Conservation (phyloP, 2,113 vertebrate species). For the Hippolais icterina region DNA sequence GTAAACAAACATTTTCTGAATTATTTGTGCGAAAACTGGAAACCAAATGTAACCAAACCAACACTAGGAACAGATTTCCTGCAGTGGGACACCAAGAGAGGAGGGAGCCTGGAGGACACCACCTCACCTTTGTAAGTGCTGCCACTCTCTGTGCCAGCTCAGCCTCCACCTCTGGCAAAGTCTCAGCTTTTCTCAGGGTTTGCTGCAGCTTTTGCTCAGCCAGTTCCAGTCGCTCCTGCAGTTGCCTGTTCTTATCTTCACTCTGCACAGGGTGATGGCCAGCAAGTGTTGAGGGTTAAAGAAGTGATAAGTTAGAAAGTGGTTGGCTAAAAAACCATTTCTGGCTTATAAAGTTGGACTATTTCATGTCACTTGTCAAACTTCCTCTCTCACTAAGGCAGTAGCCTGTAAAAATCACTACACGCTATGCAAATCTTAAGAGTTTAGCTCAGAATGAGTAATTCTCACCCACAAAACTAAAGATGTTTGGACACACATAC, state of each 20-base stretch:
- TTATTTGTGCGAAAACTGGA: background rate
- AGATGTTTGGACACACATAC: background rate
- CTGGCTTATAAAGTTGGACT: background rate
- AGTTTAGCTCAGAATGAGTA: background rate
- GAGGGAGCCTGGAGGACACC: background rate
- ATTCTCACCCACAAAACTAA: background rate
- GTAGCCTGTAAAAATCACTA: background rate
- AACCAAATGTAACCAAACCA: background rate
- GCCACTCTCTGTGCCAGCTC: conserved; percentile 95
- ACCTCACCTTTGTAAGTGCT: conserved; percentile 90
- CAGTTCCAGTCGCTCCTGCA: conserved; percentile 93
- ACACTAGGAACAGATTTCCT: background rate
- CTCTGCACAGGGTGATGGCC: conserved; percentile 71
- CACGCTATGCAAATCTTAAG: background rate
- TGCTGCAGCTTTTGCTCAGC: conserved; percentile 97
- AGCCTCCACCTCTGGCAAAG: conserved; percentile 94
- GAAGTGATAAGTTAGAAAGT: background rate
- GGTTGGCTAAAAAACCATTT: background rate
- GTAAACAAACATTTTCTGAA: background rate
- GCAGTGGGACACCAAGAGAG: background rate
- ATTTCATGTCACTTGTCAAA: background rate
- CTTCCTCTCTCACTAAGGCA: background rate
- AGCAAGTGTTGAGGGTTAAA: background rate
- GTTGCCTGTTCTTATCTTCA: conserved; percentile 90
- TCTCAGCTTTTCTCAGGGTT: conserved; percentile 94